Evolutionary conservation across 2,888 invertebrate genomes (phyloP), one percentile per base, ranked within the genome.

Genomic region (Trypoxylon attenuatum): DNA sequence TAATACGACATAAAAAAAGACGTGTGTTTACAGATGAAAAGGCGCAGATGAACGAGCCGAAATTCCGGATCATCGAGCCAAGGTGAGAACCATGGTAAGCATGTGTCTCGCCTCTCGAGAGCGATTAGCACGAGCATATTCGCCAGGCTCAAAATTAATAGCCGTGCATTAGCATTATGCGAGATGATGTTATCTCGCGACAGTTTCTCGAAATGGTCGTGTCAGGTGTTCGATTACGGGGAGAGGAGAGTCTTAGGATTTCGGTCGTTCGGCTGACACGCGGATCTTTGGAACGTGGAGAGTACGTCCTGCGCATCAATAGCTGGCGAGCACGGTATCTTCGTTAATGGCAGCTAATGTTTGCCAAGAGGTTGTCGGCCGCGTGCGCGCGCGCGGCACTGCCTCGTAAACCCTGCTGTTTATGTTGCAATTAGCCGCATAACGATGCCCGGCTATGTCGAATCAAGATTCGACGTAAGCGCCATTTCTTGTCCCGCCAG

Each of bases 341-440:
- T 72, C 80, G 79, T 79, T 82, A 84, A 84, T 82, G 80, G 78
- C 78, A 80, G 84, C 76, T 82, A 79, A 83, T 83, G 83, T 84
- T 84, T 83, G 80, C 79, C 64, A 79, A 78, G 74, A 75, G 80
- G 82, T 82, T 82, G 79, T 82, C 82, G 82, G 82, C 80, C 77
- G 78, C 71, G n/a, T n/a, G n/a, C n/a, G n/a, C n/a, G n/a, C 74
- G 77, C 79, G 77, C 76, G 77, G 73, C 76, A 59, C 72, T 73
- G 79, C 75, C 80, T 82, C 81, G 79, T 84, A 83, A 83, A 84
- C 75, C 77, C 77, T 70, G 70, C 78, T 83, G 79, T 83, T 83
- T 83, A 83, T 83, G 82, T 77, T 82, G 82, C 83, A 84, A 84
- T 85, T 85, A 84, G 82, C 78, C 71, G 68, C 76, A 77, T 78